phyloP scores from a whole-genome alignment of 2,113 vertebrate genomes.

The Lathamus discolor region DNA sequence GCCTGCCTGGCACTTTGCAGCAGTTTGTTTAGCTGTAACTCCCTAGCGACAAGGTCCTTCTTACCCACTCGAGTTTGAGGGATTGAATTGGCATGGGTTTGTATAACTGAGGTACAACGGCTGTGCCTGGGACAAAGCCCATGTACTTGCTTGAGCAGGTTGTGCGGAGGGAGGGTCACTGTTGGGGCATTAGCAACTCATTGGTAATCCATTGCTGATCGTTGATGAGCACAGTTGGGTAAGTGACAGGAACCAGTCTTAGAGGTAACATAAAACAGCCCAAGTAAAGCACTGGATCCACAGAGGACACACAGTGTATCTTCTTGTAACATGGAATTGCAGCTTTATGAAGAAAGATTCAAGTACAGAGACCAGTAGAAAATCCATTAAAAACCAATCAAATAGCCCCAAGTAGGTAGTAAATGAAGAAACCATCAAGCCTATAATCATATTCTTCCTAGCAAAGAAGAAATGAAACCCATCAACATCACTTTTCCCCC shows the following conservation, averaged over 20 bases:
- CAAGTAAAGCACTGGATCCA: accelerated
- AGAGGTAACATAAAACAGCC: neutral
- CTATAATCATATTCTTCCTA: neutral
- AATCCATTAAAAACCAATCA: neutral
- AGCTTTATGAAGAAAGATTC: neutral
- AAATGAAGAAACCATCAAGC: neutral
- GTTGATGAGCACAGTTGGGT: accelerated
- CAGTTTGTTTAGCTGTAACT: neutral
- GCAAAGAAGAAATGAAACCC: neutral
- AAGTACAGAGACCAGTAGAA: neutral
- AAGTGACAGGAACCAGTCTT: neutral
- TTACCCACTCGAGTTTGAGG: neutral
- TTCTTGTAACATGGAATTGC: accelerated
- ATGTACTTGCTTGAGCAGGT: neutral
- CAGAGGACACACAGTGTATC: accelerated
- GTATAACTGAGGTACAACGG: accelerated
- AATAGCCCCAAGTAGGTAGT: neutral
- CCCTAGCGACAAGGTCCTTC: neutral
- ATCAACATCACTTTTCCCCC: neutral
- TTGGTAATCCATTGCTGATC: accelerated
- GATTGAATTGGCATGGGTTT: accelerated
- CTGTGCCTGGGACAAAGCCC: neutral
- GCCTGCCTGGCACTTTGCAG: neutral
- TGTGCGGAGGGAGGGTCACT: neutral
- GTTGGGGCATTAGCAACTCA: accelerated